phyloP scores from a whole-genome alignment of 2,113 vertebrate species.

The Callospermophilus lateralis region DNA sequence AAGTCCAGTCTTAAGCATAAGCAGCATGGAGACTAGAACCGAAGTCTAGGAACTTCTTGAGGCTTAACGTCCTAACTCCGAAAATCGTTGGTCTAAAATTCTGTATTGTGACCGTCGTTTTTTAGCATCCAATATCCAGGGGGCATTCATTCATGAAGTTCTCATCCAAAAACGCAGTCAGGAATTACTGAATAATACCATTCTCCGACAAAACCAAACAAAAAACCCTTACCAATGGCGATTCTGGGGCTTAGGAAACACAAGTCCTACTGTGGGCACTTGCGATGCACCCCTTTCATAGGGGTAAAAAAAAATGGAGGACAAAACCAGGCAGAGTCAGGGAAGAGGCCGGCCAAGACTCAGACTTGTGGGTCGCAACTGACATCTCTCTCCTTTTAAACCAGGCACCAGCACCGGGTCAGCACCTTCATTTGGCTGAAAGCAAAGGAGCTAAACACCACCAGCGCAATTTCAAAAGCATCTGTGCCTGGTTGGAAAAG shows the following conservation, averaged over 20 bases:
- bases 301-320: neutral
- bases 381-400: neutral
- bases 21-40: neutral
- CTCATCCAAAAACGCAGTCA: neutral
- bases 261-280: too few species aligned
- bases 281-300: neutral
- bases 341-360: too few species aligned
- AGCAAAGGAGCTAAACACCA: neutral
- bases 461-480: neutral
- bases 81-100: neutral
- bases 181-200: neutral
- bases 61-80: neutral
- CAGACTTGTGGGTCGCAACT: neutral
- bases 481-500: neutral
- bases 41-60: neutral
- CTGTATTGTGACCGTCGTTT: neutral
- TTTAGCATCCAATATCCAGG: neutral
- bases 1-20: neutral
- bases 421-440: neutral
- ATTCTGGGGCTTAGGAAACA: neutral
- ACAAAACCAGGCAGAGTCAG: neutral
- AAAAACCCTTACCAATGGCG: neutral
- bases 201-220: neutral
- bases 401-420: neutral
- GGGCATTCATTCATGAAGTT: neutral